phyloP scores from a whole-genome alignment of 2,113 vertebrate species.

The Cryptomyrus ogoouensis region DNA sequence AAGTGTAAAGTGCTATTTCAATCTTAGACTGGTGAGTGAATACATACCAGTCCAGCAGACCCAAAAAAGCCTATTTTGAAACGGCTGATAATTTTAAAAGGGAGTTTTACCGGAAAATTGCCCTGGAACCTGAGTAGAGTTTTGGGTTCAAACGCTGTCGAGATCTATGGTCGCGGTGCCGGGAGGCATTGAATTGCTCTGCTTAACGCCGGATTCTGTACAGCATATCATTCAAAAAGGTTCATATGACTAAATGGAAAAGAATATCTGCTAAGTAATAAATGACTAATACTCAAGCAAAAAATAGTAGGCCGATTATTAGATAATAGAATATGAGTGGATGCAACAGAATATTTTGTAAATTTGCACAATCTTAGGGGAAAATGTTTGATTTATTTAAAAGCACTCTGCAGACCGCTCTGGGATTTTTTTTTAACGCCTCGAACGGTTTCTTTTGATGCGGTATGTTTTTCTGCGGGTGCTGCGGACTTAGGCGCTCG shows the following conservation, averaged over 20 bases:
- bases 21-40: neutral
- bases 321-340: neutral
- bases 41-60: neutral
- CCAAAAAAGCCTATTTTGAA: neutral
- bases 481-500: neutral
- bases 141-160: neutral
- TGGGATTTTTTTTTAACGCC: neutral
- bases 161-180: neutral
- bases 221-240: neutral
- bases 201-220: neutral
- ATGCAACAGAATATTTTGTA: neutral
- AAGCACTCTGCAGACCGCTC: neutral
- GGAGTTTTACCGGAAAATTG: neutral
- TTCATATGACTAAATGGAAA: constrained; percentile 13
- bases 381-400: neutral
- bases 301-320: neutral
- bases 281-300: neutral
- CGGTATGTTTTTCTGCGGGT: neutral
- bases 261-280: constrained; percentile 9
- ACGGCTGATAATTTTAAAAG: neutral
- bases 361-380: neutral
- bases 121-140: neutral
- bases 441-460: neutral
- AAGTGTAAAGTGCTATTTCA: neutral
- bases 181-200: neutral